Percentiles rank a stretch among this genome's conserved stretches.
phyloP scores from a whole-genome alignment of 2,113 vertebrate species.

The Alouatta palliata region DNA sequence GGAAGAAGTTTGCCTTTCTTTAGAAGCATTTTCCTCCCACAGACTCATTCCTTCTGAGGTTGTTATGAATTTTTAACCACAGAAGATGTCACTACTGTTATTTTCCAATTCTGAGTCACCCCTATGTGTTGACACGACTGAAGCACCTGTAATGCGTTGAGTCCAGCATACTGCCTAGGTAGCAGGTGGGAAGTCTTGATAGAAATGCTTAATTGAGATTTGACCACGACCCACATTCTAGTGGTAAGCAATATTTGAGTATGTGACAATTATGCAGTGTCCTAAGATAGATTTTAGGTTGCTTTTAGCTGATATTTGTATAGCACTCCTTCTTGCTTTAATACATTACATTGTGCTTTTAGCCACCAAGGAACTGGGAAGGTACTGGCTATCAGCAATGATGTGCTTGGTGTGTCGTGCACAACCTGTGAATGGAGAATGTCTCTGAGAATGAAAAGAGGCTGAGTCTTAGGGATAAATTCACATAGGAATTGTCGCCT shows the following conservation, averaged over 20 bases:
- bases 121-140: not conserved
- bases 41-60: not conserved
- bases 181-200: not conserved
- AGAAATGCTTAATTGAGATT: not conserved
- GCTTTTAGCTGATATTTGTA: not conserved
- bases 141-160: not conserved
- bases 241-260: not conserved
- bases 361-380: not conserved
- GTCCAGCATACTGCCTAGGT: not conserved
- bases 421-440: not conserved
- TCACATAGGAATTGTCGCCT: not conserved
- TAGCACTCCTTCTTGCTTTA: not conserved
- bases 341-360: not conserved
- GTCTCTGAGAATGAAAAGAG: not conserved
- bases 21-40: not conserved
- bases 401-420: not conserved
- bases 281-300: not conserved
- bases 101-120: not conserved
- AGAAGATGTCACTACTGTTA: not conserved
- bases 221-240: not conserved
- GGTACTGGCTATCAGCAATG: not conserved
- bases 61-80: not conserved
- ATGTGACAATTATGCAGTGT: not conserved
- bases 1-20: not conserved
- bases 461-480: not conserved